Evolutionary conservation across 2,113 vertebrate species (phyloP).

Genomic region (Phaethornis superciliosus): DNA sequence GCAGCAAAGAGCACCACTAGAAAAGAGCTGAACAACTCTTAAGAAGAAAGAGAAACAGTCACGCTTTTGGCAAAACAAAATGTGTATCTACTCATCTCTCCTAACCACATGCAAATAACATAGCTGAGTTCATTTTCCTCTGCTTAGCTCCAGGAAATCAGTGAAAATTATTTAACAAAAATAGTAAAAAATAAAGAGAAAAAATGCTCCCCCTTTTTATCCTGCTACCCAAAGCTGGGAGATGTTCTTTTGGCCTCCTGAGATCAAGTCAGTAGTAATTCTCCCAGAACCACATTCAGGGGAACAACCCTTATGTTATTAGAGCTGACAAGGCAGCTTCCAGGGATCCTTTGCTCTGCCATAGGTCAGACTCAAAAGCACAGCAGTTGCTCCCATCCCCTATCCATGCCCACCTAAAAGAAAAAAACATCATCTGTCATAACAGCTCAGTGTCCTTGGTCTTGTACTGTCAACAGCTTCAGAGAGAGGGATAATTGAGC

Average conservation of each 20-base stretch:
- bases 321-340: not conserved
- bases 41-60: not conserved
- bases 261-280: not conserved
- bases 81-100: not conserved
- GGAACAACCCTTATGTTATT: not conserved
- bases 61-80: not conserved
- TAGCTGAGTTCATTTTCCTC: not conserved
- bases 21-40: not conserved
- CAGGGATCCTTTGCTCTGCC: not conserved
- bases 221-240: not conserved
- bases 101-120: not conserved
- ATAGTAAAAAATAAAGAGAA: accelerated
- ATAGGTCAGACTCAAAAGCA: not conserved
- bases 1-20: not conserved
- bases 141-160: not conserved
- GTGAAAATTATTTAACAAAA: not conserved
- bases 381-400: not conserved
- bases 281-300: not conserved
- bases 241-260: not conserved
- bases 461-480: slow-evolving; percentile 30
- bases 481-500: slow-evolving; percentile 25
- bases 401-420: not conserved
- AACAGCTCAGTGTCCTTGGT: slow-evolving; percentile 7
- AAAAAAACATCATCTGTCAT: slow-evolving; percentile 4
- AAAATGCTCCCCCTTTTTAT: not conserved